phyloP scores from a whole-genome alignment of 2,113 vertebrate species.

The Hippolais icterina region DNA sequence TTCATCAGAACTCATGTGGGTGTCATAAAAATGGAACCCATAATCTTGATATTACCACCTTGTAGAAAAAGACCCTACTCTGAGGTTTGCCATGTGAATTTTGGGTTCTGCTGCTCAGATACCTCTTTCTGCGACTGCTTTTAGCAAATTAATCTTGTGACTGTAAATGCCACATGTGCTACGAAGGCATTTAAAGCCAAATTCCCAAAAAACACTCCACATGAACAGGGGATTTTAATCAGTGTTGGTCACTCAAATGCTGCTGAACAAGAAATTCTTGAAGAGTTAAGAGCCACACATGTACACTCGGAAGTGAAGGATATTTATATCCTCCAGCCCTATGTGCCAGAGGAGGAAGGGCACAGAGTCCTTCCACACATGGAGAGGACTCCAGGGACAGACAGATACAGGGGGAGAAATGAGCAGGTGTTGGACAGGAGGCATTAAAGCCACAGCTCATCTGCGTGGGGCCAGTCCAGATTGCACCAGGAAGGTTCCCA shows the following conservation, averaged over 20 bases:
- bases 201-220: not conserved
- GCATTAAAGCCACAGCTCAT: not conserved
- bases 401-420: not conserved
- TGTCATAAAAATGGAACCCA: not conserved
- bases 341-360: not conserved
- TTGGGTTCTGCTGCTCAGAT: not conserved
- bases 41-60: not conserved
- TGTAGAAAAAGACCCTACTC: not conserved
- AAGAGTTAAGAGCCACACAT: not conserved
- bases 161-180: not conserved
- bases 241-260: not conserved
- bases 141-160: not conserved
- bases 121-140: not conserved
- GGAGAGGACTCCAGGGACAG: not conserved
- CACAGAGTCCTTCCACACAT: accelerated
- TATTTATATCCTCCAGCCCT: not conserved
- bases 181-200: not conserved
- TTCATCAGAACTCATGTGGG: not conserved
- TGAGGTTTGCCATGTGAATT: accelerated
- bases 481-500: accelerated
- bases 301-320: not conserved
- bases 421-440: not conserved
- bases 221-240: not conserved
- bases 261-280: not conserved
- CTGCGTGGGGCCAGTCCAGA: accelerated